phyloP scores from a whole-genome alignment of 2,888 invertebrate genomes.

The Eupeodes luniger region DNA sequence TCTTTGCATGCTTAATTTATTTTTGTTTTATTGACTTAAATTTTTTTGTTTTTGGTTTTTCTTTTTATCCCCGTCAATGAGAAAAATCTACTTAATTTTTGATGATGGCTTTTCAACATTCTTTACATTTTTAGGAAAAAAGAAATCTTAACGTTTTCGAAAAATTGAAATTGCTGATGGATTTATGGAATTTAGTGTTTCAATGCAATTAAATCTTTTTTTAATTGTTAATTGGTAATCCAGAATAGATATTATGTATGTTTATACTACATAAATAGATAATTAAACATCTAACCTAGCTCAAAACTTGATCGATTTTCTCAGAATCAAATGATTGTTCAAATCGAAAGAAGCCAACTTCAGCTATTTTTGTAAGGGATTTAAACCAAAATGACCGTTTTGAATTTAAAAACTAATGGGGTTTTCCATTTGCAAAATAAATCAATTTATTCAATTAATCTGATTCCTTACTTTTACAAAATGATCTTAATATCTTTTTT shows the following conservation, averaged over 20 bases:
- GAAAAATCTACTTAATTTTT: background rate
- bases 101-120: background rate
- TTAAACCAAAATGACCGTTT: too few species aligned
- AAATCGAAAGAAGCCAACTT: too few species aligned
- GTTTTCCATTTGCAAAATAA: too few species aligned
- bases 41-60: background rate
- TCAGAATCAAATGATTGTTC: too few species aligned
- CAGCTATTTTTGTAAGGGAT: too few species aligned
- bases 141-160: background rate
- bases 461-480: too few species aligned
- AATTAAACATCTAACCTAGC: too few species aligned
- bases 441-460: too few species aligned
- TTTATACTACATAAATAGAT: background rate
- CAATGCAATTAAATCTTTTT: background rate
- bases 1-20: slow-evolving; percentile 26
- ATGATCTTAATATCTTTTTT: too few species aligned
- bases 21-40: slow-evolving; percentile 39
- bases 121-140: background rate
- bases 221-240: background rate
- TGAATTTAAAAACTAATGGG: too few species aligned
- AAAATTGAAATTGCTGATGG: background rate
- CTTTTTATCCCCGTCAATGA: background rate
- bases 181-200: background rate
- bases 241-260: background rate
- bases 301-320: too few species aligned